These are phyloP conservation scores for Tokudaia muenninki DNA, from an alignment of 2,797 vertebrate species.

Conservation along the genomic window DNA sequence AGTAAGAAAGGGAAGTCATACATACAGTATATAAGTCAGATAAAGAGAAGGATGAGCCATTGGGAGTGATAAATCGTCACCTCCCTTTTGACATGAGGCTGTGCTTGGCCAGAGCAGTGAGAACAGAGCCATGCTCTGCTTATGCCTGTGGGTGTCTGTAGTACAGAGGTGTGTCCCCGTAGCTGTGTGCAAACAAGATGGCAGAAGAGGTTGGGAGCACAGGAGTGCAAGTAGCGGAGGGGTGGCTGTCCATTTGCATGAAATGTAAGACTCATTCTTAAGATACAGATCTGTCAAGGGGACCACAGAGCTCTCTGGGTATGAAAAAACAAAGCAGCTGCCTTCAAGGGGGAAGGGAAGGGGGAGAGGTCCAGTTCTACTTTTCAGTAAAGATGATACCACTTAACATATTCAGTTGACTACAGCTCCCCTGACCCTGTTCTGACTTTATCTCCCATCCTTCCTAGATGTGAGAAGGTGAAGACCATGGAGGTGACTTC, in stretches of 20 bases:
- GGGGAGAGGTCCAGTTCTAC: neutral
- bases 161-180: neutral
- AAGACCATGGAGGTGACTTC: constrained; percentile 82
- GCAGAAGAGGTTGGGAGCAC: neutral
- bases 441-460: constrained; percentile 61
- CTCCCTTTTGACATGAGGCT: neutral
- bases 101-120: constrained; percentile 1
- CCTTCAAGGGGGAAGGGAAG: constrained; percentile 5
- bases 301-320: neutral
- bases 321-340: constrained; percentile 5
- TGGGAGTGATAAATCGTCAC: neutral
- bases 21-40: neutral
- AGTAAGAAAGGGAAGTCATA: neutral
- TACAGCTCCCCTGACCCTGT: constrained; percentile 61
- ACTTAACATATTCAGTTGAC: neutral
- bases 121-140: neutral
- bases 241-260: constrained; percentile 14
- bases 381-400: constrained; percentile 17
- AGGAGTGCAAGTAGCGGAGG: neutral
- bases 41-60: neutral
- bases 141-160: neutral
- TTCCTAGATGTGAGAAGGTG: constrained; percentile 83
- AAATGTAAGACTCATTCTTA: constrained; percentile 42
- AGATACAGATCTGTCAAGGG: constrained; percentile 22
- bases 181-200: constrained; percentile 45